Evolutionary conservation across 1,140 invertebrate genomes (phyloP).

Genomic region (Heliconius himera): DNA sequence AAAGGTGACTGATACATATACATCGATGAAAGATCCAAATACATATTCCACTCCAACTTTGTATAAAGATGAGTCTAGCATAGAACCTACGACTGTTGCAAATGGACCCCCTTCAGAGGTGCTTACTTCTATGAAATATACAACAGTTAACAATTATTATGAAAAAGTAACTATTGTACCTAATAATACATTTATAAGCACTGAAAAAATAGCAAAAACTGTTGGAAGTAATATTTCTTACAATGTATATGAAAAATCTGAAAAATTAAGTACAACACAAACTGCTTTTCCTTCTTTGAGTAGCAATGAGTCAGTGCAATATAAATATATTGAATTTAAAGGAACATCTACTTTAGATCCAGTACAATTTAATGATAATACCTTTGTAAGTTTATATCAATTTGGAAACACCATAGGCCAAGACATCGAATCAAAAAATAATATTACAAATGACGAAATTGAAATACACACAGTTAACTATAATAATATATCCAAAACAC

Average conservation of each 20-base stretch:
- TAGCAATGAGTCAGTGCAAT: neutral
- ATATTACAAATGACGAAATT: neutral
- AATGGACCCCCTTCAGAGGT: neutral
- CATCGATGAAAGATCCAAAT: neutral
- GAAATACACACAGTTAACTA: neutral
- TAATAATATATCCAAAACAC: neutral
- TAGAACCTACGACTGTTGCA: neutral
- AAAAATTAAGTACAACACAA: too few species aligned
- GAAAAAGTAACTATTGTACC: neutral
- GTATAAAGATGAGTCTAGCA: neutral
- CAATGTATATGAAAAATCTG: neutral
- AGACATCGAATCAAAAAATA: neutral
- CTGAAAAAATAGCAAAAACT: neutral
- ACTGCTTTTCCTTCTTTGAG: too few species aligned
- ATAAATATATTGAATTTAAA: neutral
- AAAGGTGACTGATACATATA: neutral
- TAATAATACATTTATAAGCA: neutral
- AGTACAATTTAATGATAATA: neutral
- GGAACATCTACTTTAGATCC: neutral
- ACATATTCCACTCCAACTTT: neutral
- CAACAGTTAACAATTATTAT: neutral
- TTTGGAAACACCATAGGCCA: neutral
- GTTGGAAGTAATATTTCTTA: neutral
- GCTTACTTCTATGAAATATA: neutral
- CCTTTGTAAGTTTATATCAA: neutral